These are phyloP conservation scores for Lophochroa leadbeateri DNA, from an alignment of 2,113 vertebrate genomes.

Conservation along the genomic window DNA sequence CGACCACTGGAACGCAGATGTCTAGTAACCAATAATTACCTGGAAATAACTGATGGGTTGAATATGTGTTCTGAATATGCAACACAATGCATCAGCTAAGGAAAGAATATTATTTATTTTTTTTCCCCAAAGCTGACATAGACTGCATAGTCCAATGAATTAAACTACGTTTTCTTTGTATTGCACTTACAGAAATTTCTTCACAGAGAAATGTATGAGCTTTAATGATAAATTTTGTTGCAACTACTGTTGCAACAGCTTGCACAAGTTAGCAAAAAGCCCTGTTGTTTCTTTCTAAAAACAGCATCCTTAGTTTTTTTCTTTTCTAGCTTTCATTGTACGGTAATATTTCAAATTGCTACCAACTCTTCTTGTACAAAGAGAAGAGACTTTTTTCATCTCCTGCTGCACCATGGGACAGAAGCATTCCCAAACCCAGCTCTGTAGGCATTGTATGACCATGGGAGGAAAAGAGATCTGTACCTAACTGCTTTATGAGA, in stretches of 20 bases:
- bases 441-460: neutral
- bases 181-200: neutral
- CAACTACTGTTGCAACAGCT: neutral
- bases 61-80: constrained; percentile 11
- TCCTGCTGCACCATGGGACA: neutral
- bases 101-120: neutral
- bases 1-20: neutral
- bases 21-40: constrained; percentile 19
- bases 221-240: neutral
- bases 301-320: neutral
- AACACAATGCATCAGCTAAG: neutral
- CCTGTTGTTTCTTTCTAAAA: neutral
- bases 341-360: neutral
- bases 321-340: neutral
- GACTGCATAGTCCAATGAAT: neutral
- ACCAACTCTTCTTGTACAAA: neutral
- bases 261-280: neutral
- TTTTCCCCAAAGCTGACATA: neutral
- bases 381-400: neutral
- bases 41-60: neutral
- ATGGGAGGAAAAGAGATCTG: neutral
- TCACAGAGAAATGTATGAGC: neutral
- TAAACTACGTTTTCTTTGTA: neutral
- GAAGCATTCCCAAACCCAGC: neutral
- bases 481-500: neutral